Base-by-base conservation (phyloP, 2,113 vertebrate genomes). In the Papio anubis region DNA sequence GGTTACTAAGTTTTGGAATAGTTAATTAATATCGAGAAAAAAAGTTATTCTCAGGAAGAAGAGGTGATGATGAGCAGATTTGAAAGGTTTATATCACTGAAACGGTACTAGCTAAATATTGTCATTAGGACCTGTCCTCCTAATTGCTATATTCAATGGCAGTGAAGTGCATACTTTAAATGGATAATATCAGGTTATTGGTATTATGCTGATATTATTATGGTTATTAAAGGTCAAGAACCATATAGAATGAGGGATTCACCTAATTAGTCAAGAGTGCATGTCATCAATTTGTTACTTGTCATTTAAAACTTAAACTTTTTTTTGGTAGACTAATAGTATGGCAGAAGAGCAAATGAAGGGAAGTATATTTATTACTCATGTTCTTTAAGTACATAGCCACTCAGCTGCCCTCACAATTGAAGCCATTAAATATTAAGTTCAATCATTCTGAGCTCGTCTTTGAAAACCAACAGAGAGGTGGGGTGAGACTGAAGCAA, bases 211-310 rank as follows among this genome's bases (percentile, higher is more conserved):
- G 48, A 48, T 83, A 97, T 97, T 97, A 98, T 96, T 78, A 97
- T 43, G 70, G 70, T 97, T 93, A 91, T 70, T 93, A 98, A 98
- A 98, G 97, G 97, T 98, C 96, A 98, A 93, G 88, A 90, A 80
- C 88, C 97, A 96, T 98, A 88, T 5, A 98, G 97, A 97, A 97
- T 97, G 93, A 94, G 81, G 81, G 75, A 55, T 94, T 93, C 90
- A 93, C 89, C 86, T 97, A 98, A 98, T 98, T 98, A 98, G 92
- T 97, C 88, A 85, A 88, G 97, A 93, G 70, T 87, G 88, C 90
- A 84, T 96, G 94, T 89, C 98, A 98, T 98, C 97, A 97, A 95
- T 98, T 97, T 97, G 93, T 97, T 97, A 98, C 97, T 98, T 98
- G 96, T 98, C 96, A 98, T 98, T 98, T 98, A 97, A 97, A 98